These are phyloP conservation scores for Nomada fucata DNA, from an alignment of 2,888 invertebrate species.

Conservation along the genomic window DNA sequence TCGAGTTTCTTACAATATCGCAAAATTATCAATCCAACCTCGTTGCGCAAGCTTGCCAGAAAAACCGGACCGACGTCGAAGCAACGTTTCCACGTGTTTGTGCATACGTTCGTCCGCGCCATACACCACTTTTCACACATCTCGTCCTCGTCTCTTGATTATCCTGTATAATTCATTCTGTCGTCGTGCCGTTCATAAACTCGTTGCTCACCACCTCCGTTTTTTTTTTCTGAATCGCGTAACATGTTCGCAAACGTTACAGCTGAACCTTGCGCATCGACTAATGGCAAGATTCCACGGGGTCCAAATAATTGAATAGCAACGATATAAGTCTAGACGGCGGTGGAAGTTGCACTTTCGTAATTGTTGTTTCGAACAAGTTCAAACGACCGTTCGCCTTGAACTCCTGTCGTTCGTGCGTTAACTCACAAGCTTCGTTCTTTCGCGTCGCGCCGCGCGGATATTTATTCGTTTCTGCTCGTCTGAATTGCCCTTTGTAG, in stretches of 20 bases:
- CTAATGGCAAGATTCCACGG: neutral
- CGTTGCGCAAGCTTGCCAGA: slow-evolving; percentile 9
- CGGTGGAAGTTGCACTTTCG: slow-evolving; percentile 1
- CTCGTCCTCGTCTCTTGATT: neutral
- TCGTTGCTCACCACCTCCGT: neutral
- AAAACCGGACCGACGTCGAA: slow-evolving; percentile 1
- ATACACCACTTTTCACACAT: neutral
- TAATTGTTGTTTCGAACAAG: slow-evolving; percentile 36
- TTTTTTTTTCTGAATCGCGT: neutral
- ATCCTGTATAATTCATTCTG: neutral
- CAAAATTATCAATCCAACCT: slow-evolving; percentile 32
- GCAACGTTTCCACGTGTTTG: slow-evolving; percentile 18
- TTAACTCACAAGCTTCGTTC: slow-evolving; percentile 21
- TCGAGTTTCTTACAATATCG: slow-evolving; percentile 14
- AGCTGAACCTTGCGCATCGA: neutral
- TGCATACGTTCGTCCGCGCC: neutral
- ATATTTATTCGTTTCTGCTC: slow-evolving; percentile 18
- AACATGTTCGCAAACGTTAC: neutral
- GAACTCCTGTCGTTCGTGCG: slow-evolving; percentile 11
- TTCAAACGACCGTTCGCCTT: slow-evolving; percentile 27
- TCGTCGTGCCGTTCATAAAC: neutral
- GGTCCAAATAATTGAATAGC: neutral
- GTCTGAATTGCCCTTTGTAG: neutral
- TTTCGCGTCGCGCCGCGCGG: neutral
- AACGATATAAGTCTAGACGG: slow-evolving; percentile 16